A percentile compares a stretch with the other conserved stretches of the same genome.
These are phyloP conservation scores for Bellardia bayeri DNA, from an alignment of 2,888 invertebrate species.

Conservation along the genomic window DNA sequence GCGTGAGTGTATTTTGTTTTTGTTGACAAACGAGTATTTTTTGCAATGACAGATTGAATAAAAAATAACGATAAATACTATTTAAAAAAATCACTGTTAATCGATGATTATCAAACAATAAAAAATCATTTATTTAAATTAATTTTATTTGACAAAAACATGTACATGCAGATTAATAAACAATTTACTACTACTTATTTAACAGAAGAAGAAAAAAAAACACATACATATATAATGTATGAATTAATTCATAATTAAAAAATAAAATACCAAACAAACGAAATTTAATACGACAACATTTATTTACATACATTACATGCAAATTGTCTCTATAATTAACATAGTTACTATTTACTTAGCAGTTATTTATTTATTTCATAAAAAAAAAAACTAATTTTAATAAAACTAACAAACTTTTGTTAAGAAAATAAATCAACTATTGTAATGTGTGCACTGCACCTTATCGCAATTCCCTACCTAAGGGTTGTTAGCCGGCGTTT, in stretches of 20 bases:
- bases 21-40: slow-evolving; percentile 69
- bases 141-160: slow-evolving; percentile 14
- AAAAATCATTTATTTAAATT: slow-evolving; percentile 27
- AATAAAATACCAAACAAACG: slow-evolving; percentile 29
- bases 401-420: not conserved
- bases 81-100: slow-evolving; percentile 54
- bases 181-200: slow-evolving; percentile 44
- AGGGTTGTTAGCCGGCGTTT: too few species aligned
- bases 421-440: too few species aligned
- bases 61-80: slow-evolving; percentile 14
- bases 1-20: slow-evolving; percentile 70
- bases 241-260: slow-evolving; percentile 51
- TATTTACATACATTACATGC: not conserved
- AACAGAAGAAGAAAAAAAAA: not conserved
- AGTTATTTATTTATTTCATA: not conserved
- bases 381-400: not conserved
- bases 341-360: not conserved
- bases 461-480: too few species aligned
- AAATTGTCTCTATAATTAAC: slow-evolving; percentile 26
- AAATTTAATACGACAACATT: slow-evolving; percentile 18
- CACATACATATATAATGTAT: slow-evolving; percentile 17
- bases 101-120: slow-evolving; percentile 54
- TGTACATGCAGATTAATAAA: slow-evolving; percentile 43
- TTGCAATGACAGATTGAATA: slow-evolving; percentile 43
- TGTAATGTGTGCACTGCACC: too few species aligned